A percentile compares a stretch with the other conserved stretches of the same genome.
Evolutionary conservation across 2,797 vertebrate species (phyloP).

Genomic region (Xyrichtys novacula): DNA sequence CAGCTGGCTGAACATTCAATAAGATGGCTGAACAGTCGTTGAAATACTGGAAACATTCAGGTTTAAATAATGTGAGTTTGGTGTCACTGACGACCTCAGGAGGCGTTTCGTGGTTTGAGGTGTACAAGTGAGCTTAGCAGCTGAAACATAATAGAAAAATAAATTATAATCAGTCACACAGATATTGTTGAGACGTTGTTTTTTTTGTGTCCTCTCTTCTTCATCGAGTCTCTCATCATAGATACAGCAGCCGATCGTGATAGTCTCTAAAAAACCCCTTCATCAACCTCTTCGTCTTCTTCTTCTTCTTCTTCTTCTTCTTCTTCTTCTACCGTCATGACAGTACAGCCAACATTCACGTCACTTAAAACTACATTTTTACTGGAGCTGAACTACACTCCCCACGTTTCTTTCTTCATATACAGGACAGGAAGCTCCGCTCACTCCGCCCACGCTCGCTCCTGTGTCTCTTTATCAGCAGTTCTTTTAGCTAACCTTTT

Average conservation of each 20-base stretch:
- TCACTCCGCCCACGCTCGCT: slow-evolving; percentile 32
- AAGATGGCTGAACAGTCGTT: slow-evolving; percentile 79
- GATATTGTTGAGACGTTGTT: slow-evolving; percentile 49
- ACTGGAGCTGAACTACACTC: slow-evolving; percentile 64
- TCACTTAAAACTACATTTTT: slow-evolving; percentile 75
- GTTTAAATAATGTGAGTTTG: slow-evolving; percentile 62
- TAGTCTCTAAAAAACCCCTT: background rate
- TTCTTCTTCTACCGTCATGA: slow-evolving; percentile 49
- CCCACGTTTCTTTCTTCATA: slow-evolving; percentile 51
- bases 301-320: background rate
- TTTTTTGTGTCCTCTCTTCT: slow-evolving; percentile 26
- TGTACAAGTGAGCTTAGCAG: slow-evolving; percentile 77
- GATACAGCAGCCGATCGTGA: slow-evolving; percentile 62
- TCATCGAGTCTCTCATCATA: slow-evolving; percentile 23
- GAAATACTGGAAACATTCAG: slow-evolving; percentile 66
- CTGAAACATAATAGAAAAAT: slow-evolving; percentile 63
- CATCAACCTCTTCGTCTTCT: background rate
- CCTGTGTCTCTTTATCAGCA: slow-evolving; percentile 58
- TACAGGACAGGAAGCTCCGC: slow-evolving; percentile 50
- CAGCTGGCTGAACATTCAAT: slow-evolving; percentile 77
- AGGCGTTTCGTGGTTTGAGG: slow-evolving; percentile 74
- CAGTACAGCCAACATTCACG: slow-evolving; percentile 76
- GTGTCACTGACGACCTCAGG: slow-evolving; percentile 67
- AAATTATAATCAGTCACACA: slow-evolving; percentile 38
- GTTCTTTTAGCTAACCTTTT: slow-evolving; percentile 75